Conservation (phyloP, 2,888 invertebrate species). For the Agrypnus murinus region DNA sequence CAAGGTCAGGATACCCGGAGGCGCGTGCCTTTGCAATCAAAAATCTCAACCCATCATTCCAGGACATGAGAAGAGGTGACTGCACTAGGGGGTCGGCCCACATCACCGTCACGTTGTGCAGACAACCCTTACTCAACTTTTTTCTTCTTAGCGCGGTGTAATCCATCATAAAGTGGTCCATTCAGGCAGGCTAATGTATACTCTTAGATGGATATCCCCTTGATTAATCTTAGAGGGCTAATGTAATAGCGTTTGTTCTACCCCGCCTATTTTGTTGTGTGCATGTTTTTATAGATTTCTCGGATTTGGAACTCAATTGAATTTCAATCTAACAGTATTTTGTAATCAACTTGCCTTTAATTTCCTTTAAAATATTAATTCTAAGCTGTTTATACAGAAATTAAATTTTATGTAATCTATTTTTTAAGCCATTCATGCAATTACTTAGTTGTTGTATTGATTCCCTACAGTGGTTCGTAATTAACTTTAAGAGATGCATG, state of each 20-base stretch:
- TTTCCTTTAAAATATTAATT: no score
- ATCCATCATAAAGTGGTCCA: conserved; percentile 49
- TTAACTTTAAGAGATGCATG: conserved; percentile 4
- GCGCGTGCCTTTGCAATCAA: conserved; percentile 44
- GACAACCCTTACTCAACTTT: conserved; percentile 49
- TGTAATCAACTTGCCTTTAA: no score
- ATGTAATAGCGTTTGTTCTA: conserved; percentile 57
- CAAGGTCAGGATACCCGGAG: conserved; percentile 33
- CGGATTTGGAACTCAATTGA: neutral
- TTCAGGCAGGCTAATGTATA: conserved; percentile 55
- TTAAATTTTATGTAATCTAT: no score
- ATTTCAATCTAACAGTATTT: neutral
- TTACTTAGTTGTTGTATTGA: no score
- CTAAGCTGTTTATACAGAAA: no score
- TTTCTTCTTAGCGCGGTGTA: conserved; percentile 40
- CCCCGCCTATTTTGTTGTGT: conserved; percentile 44
- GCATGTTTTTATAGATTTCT: neutral
- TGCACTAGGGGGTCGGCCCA: conserved; percentile 41
- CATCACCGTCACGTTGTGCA: conserved; percentile 45
- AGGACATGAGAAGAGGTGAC: conserved; percentile 32
- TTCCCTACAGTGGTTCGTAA: no score
- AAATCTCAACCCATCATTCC: conserved; percentile 34
- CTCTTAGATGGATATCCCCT: conserved; percentile 62
- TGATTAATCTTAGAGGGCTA: conserved; percentile 61
- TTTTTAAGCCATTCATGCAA: conserved; percentile 13